These are phyloP conservation scores for Brenthis ino DNA, from an alignment of 2,888 invertebrate species.

Conservation along the genomic window DNA sequence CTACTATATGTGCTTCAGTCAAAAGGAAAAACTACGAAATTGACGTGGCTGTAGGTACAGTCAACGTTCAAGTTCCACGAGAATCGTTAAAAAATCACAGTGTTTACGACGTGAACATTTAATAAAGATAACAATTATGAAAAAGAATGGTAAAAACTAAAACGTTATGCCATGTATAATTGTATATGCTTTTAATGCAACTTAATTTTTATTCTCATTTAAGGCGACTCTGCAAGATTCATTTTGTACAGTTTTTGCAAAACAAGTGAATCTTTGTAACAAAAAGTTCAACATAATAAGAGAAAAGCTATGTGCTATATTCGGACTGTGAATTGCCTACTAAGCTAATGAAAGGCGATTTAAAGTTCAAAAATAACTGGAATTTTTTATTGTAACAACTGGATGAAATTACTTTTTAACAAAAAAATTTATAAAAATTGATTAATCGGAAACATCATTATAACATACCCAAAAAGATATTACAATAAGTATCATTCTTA, in stretches of 20 bases:
- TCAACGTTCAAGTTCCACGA: conserved; percentile 47
- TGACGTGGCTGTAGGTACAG: conserved; percentile 51
- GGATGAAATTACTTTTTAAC: too few species aligned
- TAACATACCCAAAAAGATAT: too few species aligned
- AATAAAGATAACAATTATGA: conserved; percentile 64
- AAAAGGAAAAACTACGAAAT: conserved; percentile 36
- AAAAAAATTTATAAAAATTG: too few species aligned
- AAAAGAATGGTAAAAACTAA: conserved; percentile 54
- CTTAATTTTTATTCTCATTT: conserved; percentile 31
- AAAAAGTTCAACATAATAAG: background rate
- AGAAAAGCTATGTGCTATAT: too few species aligned
- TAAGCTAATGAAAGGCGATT: too few species aligned
- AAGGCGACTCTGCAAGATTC: conserved; percentile 20
- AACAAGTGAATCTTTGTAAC: background rate
- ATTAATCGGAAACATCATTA: too few species aligned
- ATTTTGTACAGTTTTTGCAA: background rate
- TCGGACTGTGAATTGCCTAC: too few species aligned
- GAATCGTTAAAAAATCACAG: conserved; percentile 52
- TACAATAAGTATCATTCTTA: too few species aligned
- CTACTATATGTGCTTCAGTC: background rate
- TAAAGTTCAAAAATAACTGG: too few species aligned
- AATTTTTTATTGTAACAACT: too few species aligned
- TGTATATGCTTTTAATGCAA: conserved; percentile 30
- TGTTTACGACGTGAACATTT: conserved; percentile 62
- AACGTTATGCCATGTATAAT: conserved; percentile 58